Conservation (phyloP, 2,888 invertebrate genomes). For the Nysson spinosus region DNA sequence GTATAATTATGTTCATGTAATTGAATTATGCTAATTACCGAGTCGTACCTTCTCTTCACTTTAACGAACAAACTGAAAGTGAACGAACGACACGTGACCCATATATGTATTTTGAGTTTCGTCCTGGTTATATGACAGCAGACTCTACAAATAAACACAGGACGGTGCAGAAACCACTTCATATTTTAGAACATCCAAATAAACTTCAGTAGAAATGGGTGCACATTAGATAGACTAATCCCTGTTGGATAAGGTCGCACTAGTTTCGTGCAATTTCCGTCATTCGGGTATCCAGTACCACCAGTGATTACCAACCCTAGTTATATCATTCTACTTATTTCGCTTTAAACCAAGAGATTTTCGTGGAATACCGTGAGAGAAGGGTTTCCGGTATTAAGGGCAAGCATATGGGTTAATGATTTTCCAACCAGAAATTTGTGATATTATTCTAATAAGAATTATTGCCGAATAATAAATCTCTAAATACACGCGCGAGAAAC, state of each 20-base stretch:
- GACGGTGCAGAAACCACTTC: constrained; percentile 35
- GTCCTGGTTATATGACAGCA: constrained; percentile 27
- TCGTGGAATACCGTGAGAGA: constrained; percentile 12
- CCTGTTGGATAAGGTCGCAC: constrained; percentile 38
- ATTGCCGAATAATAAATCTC: constrained; percentile 30
- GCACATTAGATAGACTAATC: constrained; percentile 58
- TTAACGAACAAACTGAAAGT: background rate
- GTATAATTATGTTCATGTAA: too few relatives aligned
- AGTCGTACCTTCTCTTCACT: too few relatives aligned
- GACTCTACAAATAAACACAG: constrained; percentile 32
- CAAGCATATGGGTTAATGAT: constrained; percentile 5
- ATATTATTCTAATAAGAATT: constrained; percentile 43
- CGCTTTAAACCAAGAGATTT: constrained; percentile 46
- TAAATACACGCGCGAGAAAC: background rate
- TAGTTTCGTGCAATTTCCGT: constrained; percentile 56
- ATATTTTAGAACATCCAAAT: constrained; percentile 51
- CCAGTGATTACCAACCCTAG: constrained; percentile 52
- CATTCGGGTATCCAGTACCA: constrained; percentile 43
- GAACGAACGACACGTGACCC: constrained; percentile 22
- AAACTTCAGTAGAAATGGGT: constrained; percentile 45
- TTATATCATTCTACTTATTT: constrained; percentile 49
- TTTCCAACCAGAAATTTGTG: constrained; percentile 3
- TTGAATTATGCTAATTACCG: too few relatives aligned
- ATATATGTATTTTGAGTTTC: constrained; percentile 32
- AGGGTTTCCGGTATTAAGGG: constrained; percentile 18